A percentile compares a stretch with the other conserved stretches of the same genome.
phyloP scores from a whole-genome alignment of 2,888 invertebrate species.

The Leptinotarsa peninsularis region DNA sequence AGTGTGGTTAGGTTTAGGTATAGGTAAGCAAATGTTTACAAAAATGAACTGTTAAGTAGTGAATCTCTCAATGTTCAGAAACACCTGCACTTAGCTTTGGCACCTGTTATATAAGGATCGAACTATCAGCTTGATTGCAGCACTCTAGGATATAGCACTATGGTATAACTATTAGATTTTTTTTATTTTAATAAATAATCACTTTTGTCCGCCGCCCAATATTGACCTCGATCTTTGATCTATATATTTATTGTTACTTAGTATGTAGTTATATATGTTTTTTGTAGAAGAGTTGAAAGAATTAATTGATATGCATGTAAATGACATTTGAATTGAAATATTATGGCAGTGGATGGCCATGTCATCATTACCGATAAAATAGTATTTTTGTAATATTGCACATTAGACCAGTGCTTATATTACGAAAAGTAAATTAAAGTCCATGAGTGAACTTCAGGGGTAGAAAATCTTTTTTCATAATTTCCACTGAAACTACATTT shows the following conservation, averaged over 20 bases:
- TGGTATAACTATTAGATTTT: slow-evolving; percentile 29
- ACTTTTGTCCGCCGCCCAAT: neutral
- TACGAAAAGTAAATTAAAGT: too few species aligned
- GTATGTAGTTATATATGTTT: neutral
- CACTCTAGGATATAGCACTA: slow-evolving; percentile 30
- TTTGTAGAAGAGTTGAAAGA: neutral
- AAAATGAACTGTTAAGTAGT: slow-evolving; percentile 19
- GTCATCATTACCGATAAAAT: too few species aligned
- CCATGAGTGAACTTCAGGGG: too few species aligned
- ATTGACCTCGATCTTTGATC: neutral
- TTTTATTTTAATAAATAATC: neutral
- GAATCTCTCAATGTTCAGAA: slow-evolving; percentile 16
- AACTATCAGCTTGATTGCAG: slow-evolving; percentile 27
- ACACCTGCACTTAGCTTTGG: slow-evolving; percentile 22
- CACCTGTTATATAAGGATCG: slow-evolving; percentile 24
- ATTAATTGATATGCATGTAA: neutral
- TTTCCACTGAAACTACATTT: too few species aligned
- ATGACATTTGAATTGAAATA: too few species aligned
- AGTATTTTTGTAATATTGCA: too few species aligned
- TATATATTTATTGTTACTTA: neutral
- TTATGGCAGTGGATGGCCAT: too few species aligned
- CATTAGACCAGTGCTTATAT: too few species aligned
- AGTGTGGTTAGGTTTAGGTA: slow-evolving; percentile 23
- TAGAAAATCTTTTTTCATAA: too few species aligned
- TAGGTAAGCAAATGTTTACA: slow-evolving; percentile 33